Evolutionary conservation across 2,113 vertebrate genomes (phyloP).

Genomic region (Dolichallabes microphthalmus): DNA sequence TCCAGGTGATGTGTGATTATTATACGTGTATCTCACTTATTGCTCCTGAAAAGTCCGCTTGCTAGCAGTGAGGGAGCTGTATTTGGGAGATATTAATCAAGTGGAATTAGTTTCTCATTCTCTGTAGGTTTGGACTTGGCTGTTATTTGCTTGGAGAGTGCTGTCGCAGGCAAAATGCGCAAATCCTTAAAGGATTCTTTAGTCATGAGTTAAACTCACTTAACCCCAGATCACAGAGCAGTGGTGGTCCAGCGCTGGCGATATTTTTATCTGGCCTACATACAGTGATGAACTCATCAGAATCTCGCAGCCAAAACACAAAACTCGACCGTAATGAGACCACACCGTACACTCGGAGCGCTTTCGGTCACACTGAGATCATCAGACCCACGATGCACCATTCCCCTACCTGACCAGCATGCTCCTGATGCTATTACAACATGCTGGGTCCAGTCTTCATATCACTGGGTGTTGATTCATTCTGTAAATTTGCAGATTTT

Average conservation of each 20-base stretch:
- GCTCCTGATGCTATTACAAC: neutral
- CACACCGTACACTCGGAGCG: neutral
- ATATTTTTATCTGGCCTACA: slow-evolving; percentile 5
- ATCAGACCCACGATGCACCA: neutral
- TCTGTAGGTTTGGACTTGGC: neutral
- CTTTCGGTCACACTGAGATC: neutral
- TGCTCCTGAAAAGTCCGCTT: neutral
- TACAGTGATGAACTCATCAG: neutral
- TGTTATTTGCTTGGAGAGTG: neutral
- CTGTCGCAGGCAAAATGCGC: neutral
- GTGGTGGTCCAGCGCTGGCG: neutral
- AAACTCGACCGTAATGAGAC: neutral
- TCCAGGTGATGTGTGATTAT: slow-evolving; percentile 34
- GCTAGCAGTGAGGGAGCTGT: neutral
- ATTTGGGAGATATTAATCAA: slow-evolving; percentile 33
- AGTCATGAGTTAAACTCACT: neutral
- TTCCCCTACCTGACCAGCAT: neutral
- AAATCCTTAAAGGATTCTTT: neutral
- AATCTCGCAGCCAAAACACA: neutral
- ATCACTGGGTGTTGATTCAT: neutral
- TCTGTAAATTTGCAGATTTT: neutral
- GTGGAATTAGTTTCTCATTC: neutral
- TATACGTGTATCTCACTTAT: slow-evolving; percentile 6
- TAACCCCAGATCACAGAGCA: neutral
- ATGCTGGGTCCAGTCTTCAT: neutral